Evolutionary conservation across 2,113 vertebrate genomes (phyloP).

Genomic region (Odontesthes bonariensis): DNA sequence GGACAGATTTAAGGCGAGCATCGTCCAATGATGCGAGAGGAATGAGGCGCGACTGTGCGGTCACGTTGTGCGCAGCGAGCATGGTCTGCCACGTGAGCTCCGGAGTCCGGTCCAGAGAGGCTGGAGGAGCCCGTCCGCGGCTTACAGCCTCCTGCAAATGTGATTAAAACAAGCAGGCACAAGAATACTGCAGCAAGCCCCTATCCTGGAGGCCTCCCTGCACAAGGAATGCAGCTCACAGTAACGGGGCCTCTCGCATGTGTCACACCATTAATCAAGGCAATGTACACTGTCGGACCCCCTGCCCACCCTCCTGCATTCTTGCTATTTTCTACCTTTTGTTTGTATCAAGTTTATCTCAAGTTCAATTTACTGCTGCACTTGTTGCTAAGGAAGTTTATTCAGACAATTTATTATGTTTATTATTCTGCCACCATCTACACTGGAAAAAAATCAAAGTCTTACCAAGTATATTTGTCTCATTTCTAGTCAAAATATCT

Average conservation of each 20-base stretch:
- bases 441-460: too few species aligned
- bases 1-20: background rate
- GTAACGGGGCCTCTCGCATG: conserved; percentile 61
- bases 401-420: too few species aligned
- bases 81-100: conserved; percentile 51
- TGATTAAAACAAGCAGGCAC: conserved; percentile 82
- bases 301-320: background rate
- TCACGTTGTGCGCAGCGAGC: background rate
- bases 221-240: conserved; percentile 71
- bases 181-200: conserved; percentile 75
- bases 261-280: conserved; percentile 56
- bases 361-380: background rate
- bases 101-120: conserved; percentile 32
- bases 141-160: conserved; percentile 68
- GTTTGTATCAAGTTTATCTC: conserved; percentile 1
- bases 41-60: background rate
- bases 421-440: accelerated
- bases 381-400: conserved; percentile 42
- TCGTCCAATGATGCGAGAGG: background rate
- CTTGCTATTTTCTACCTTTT: conserved; percentile 23
- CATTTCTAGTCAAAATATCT: too few species aligned
- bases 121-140: background rate
- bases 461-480: too few species aligned
- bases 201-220: conserved; percentile 72
- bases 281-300: conserved; percentile 26